Conservation (phyloP, 2,888 invertebrate genomes). For the Aquatica leii region DNA sequence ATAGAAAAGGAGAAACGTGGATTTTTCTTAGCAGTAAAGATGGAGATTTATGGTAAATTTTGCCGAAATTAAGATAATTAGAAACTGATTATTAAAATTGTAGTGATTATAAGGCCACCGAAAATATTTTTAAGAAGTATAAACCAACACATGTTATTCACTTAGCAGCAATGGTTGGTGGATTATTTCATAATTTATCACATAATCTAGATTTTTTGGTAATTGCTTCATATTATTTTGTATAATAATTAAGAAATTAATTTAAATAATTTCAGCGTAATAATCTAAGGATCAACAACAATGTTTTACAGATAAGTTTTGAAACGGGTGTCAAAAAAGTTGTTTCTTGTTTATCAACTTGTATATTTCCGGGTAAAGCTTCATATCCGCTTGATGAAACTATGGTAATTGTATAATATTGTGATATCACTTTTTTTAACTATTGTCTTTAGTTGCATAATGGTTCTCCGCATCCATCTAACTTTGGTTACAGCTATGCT, state of each 20-base stretch:
- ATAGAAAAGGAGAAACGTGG: slow-evolving; percentile 77
- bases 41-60: slow-evolving; percentile 83
- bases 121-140: slow-evolving; percentile 78
- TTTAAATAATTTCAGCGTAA: slow-evolving; percentile 72
- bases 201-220: slow-evolving; percentile 97
- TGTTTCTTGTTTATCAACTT: slow-evolving; percentile 98
- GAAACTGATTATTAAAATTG: neutral
- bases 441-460: slow-evolving; percentile 78
- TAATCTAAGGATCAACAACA: slow-evolving; percentile 94
- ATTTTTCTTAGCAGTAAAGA: slow-evolving; percentile 92
- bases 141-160: slow-evolving; percentile 96
- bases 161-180: slow-evolving; percentile 98
- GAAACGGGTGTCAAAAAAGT: slow-evolving; percentile 87
- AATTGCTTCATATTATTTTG: too few species aligned
- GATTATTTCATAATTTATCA: slow-evolving; percentile 94
- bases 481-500: slow-evolving; percentile 98
- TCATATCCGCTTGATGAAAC: slow-evolving; percentile 97
- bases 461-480: slow-evolving; percentile 96
- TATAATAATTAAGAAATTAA: too few species aligned
- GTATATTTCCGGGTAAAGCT: slow-evolving; percentile 98
- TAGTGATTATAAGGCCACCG: slow-evolving; percentile 79
- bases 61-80: neutral
- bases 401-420: slow-evolving; percentile 73
- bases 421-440: neutral
- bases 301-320: slow-evolving; percentile 84